Conservation (phyloP, 2,888 invertebrate genomes). For the Tachina fera region DNA sequence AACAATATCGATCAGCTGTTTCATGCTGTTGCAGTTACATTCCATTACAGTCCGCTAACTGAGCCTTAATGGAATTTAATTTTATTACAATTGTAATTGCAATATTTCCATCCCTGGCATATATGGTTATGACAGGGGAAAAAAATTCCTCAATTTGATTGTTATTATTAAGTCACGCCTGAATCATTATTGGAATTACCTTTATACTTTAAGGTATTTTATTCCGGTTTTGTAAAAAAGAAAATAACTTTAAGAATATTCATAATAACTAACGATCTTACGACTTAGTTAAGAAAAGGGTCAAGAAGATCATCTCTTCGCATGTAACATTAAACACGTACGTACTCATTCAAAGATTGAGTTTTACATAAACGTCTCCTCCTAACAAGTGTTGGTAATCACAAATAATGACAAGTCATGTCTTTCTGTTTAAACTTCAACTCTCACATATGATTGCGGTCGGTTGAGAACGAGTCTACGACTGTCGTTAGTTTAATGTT, state of each 20-base stretch:
- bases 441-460: background rate
- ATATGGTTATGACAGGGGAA: conserved; percentile 14
- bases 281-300: conserved; percentile 19
- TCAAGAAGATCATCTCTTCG: conserved; percentile 42
- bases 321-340: conserved; percentile 7
- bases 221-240: background rate
- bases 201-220: conserved; percentile 10
- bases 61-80: too few species aligned
- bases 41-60: too few species aligned
- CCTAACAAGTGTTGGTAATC: conserved; percentile 43
- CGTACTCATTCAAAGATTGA: background rate
- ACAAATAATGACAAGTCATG: conserved; percentile 57
- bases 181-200: conserved; percentile 66
- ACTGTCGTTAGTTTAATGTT: background rate
- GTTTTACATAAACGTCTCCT: background rate
- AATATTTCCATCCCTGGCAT: conserved; percentile 33
- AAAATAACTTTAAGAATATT: background rate
- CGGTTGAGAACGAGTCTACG: background rate
- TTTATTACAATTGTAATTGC: background rate
- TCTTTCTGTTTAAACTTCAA: conserved; percentile 26
- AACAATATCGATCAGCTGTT: too few species aligned
- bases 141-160: conserved; percentile 54
- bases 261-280: conserved; percentile 32
- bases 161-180: conserved; percentile 69
- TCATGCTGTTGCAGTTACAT: too few species aligned